Evolutionary conservation across 2,888 invertebrate species (phyloP).

Genomic region (Alsophila aescularia): DNA sequence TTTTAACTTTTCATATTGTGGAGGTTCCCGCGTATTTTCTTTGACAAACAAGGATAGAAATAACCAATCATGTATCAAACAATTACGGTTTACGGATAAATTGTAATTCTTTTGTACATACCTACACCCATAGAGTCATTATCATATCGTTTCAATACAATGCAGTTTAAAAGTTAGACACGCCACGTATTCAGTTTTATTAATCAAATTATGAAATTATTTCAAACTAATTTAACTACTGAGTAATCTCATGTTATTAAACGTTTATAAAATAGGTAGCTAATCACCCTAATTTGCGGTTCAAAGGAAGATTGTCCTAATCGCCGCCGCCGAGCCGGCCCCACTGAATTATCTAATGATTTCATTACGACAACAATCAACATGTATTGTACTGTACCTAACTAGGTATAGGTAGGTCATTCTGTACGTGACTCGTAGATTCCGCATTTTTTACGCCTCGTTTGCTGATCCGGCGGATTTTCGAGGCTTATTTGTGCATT

Average conservation of each 20-base stretch:
- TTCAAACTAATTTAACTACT: background rate
- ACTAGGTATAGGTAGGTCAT: background rate
- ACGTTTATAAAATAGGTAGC: constrained; percentile 2
- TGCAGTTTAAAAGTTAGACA: too few relatives aligned
- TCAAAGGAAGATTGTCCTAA: constrained; percentile 39
- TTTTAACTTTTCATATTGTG: background rate
- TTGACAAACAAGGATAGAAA: background rate
- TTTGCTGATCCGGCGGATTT: constrained; percentile 38
- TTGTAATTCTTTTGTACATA: too few relatives aligned
- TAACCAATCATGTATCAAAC: too few relatives aligned
- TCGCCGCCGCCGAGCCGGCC: constrained; percentile 41
- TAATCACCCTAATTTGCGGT: constrained; percentile 32
- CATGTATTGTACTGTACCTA: constrained; percentile 19
- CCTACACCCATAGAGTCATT: too few relatives aligned
- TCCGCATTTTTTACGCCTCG: constrained; percentile 37
- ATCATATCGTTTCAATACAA: too few relatives aligned
- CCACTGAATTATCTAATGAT: constrained; percentile 48
- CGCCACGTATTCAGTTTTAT: too few relatives aligned
- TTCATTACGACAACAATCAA: constrained; percentile 20
- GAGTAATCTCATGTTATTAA: background rate
- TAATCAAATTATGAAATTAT: background rate
- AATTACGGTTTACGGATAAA: too few relatives aligned
- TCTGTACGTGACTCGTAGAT: constrained; percentile 35
- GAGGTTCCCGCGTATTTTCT: background rate
- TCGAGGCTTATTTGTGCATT: constrained; percentile 38